Conservation (phyloP, 2,888 invertebrate species). For the Caenorhabditis parvicauda region DNA sequence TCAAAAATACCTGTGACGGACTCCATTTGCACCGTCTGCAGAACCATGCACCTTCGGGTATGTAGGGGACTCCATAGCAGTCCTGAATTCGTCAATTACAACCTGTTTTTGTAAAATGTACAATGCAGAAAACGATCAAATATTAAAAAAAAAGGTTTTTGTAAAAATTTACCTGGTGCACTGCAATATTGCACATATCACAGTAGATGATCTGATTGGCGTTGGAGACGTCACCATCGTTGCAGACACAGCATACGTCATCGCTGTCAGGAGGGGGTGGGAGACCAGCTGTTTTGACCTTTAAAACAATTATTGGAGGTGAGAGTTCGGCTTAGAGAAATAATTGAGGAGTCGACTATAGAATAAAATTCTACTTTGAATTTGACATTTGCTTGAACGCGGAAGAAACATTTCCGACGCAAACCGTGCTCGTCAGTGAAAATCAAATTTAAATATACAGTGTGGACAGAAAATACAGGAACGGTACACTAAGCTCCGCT, state of each 20-base stretch:
- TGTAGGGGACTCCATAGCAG: slow-evolving; percentile 95
- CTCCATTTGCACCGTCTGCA: slow-evolving; percentile 93
- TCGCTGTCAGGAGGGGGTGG: slow-evolving; percentile 33
- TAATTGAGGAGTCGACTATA: background rate
- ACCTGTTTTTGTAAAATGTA: background rate
- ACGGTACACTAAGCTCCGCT: too few species aligned
- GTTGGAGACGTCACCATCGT: slow-evolving; percentile 95
- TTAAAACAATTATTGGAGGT: background rate
- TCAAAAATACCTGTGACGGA: slow-evolving; percentile 75
- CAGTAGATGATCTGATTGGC: slow-evolving; percentile 97
- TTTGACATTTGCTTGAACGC: too few species aligned
- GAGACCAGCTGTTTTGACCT: slow-evolving; percentile 5
- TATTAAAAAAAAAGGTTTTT: background rate
- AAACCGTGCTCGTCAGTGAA: too few species aligned
- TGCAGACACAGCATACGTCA: slow-evolving; percentile 96
- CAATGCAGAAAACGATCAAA: background rate
- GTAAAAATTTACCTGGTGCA: slow-evolving; percentile 77
- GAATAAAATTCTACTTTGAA: background rate
- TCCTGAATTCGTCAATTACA: slow-evolving; percentile 29
- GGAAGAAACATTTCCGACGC: too few species aligned
- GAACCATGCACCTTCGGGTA: slow-evolving; percentile 95
- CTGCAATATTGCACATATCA: slow-evolving; percentile 98
- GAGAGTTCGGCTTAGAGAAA: slow-evolving; percentile 1
- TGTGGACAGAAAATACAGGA: too few species aligned
- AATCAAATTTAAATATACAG: too few species aligned